phyloP scores from a whole-genome alignment of 2,113 vertebrate species.

The Vicugna pacos region DNA sequence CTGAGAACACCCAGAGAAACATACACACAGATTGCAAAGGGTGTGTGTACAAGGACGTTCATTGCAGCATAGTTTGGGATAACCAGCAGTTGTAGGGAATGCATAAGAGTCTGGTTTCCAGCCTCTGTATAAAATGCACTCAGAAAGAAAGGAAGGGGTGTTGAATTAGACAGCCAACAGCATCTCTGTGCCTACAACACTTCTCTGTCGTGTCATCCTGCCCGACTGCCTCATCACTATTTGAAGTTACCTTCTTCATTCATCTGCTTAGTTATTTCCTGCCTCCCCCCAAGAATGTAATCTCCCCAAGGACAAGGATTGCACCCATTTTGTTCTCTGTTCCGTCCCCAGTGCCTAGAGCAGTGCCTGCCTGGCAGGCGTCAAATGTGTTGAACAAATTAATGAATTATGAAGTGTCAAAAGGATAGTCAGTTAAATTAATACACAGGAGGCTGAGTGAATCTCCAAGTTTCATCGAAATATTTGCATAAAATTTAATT shows the following conservation, averaged over 20 bases:
- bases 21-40: neutral
- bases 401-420: neutral
- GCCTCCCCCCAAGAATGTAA: neutral
- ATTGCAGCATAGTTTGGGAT: neutral
- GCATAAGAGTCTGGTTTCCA: neutral
- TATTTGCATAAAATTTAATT: slow-evolving; percentile 19
- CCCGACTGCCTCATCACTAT: neutral
- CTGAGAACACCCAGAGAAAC: neutral
- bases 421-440: neutral
- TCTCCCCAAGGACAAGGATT: neutral
- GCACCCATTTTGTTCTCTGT: neutral
- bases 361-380: neutral
- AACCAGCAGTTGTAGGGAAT: neutral
- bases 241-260: neutral
- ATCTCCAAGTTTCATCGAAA: slow-evolving; percentile 26
- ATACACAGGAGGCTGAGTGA: neutral
- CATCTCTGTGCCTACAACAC: neutral
- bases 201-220: neutral
- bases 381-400: neutral
- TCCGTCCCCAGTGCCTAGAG: neutral
- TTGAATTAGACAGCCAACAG: neutral
- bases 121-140: neutral
- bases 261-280: neutral
- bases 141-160: neutral
- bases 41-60: neutral